Evolutionary conservation across 2,797 vertebrate species (phyloP), one percentile per base, ranked within the genome.

Genomic region (Pseudocheirus occidentalis): DNA sequence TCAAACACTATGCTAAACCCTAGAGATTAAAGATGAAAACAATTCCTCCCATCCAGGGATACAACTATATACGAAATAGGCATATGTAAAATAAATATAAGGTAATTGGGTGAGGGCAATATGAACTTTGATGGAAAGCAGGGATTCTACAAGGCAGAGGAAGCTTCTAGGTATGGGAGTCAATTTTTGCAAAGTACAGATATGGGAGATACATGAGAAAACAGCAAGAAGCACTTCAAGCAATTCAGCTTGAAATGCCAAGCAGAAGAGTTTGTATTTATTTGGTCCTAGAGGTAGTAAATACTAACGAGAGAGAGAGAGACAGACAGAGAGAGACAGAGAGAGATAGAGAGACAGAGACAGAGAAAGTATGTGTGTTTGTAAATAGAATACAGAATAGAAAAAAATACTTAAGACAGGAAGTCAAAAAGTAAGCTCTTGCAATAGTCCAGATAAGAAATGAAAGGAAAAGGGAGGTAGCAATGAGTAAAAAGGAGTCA

Each of bases 241-340:
- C 52, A 94, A 66, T 54, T 93, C 95, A 1, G 28, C 18, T 53
- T 91, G 94, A 58, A 93, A 31, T 94, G 94, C 58, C 52, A 62
- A 54, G 96, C 90, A n/a, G 40, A 94, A 55, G 55, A 90, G 18
- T 93, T 46, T 95, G 62, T 96, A 93, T 59, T 28, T 73, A 66
- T 66, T 40, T 73, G 93, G 94, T 89, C 56, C 66, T 90, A 89
- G 0, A 92, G 62, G 46, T 55, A 95, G 4, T 59, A 73, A 89
- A 12, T 58, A 95, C 73, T 29, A 90, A 90, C 21, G 46, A 46
- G 31, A 90, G 5, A 54, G 11, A 54, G 0, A 66, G 1, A 55
- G 21, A 16, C 24, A 54, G 7, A 5, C 21, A 29, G 27, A 12
- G 57, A 29, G 24, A 10, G 11, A 29, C 40, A 57, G 12, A 5